Evolutionary conservation across 2,888 invertebrate species (phyloP).

Genomic region (Nymphalis urticae): DNA sequence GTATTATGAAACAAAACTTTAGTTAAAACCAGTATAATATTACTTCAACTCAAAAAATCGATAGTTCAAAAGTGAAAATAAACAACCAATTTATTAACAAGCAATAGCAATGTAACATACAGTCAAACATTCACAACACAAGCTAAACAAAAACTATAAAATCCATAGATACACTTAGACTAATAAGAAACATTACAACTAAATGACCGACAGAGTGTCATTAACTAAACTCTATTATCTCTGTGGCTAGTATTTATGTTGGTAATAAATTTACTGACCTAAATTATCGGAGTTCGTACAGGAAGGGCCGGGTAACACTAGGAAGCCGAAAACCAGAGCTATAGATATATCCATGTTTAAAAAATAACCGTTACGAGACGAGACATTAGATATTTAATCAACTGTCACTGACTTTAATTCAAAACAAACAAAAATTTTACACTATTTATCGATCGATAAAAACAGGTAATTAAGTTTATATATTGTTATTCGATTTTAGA

Average conservation of each 20-base stretch:
- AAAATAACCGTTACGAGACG: slow-evolving; percentile 15
- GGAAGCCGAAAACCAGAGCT: slow-evolving; percentile 56
- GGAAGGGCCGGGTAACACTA: slow-evolving; percentile 64
- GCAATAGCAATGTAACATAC: background rate
- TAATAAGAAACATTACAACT: slow-evolving; percentile 13
- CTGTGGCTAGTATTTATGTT: slow-evolving; percentile 24
- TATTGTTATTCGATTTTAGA: too few species aligned
- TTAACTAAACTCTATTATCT: slow-evolving; percentile 27
- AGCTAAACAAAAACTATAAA: background rate
- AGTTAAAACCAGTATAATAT: too few species aligned
- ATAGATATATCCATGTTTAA: slow-evolving; percentile 36
- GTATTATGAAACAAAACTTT: too few species aligned
- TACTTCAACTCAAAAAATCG: too few species aligned
- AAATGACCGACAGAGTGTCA: slow-evolving; percentile 20
- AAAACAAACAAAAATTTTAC: background rate
- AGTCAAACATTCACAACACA: background rate
- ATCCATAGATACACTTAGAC: background rate
- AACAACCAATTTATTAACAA: background rate
- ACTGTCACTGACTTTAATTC: slow-evolving; percentile 9
- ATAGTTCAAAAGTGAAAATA: background rate
- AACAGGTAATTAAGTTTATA: slow-evolving; percentile 4
- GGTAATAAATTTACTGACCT: slow-evolving; percentile 52
- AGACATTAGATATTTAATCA: background rate
- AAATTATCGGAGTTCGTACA: slow-evolving; percentile 74
- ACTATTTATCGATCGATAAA: background rate